Evolutionary conservation across 1,140 invertebrate genomes (phyloP).

Genomic region (Drosophila nannoptera): DNA sequence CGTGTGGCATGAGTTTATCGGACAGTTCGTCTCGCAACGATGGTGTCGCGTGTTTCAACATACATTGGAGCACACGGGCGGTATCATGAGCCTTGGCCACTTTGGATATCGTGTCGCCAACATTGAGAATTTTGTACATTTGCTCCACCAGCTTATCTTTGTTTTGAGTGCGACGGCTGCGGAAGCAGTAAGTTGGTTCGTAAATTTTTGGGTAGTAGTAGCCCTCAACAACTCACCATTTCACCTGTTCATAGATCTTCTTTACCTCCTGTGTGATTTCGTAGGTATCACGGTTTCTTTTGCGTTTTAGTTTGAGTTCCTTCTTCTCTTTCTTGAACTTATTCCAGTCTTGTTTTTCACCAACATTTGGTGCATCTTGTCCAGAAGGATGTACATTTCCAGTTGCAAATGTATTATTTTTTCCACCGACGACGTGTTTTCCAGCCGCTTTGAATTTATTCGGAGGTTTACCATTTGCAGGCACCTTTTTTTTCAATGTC

Average conservation of each 20-base stretch:
- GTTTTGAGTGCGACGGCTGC: slow-evolving; percentile 80
- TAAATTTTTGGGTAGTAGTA: no score
- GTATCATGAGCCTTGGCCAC: slow-evolving; percentile 92
- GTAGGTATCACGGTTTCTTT: slow-evolving; percentile 82
- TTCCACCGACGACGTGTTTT: slow-evolving; percentile 5
- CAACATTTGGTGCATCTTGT: slow-evolving; percentile 2
- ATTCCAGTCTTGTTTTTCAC: slow-evolving; percentile 84
- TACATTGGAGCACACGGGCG: slow-evolving; percentile 92
- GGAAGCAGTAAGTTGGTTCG: neutral
- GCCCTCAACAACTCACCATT: slow-evolving; percentile 79
- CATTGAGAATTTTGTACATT: slow-evolving; percentile 84
- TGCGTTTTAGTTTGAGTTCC: slow-evolving; percentile 83
- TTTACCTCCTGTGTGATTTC: slow-evolving; percentile 87
- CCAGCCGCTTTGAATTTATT: slow-evolving; percentile 21
- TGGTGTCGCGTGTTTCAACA: slow-evolving; percentile 86
- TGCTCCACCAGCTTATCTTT: slow-evolving; percentile 85
- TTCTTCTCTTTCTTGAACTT: slow-evolving; percentile 87
- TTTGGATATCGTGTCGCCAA: slow-evolving; percentile 85
- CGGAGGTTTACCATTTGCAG: neutral
- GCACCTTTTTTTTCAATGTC: neutral
- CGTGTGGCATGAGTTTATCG: slow-evolving; percentile 80
- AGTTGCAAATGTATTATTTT: slow-evolving; percentile 17
- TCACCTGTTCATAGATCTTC: slow-evolving; percentile 87
- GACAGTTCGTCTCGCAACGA: slow-evolving; percentile 86
- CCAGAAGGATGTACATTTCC: slow-evolving; percentile 16